Evolutionary conservation across 2,797 vertebrate species (phyloP).

Genomic region (Enteromius anoplus): DNA sequence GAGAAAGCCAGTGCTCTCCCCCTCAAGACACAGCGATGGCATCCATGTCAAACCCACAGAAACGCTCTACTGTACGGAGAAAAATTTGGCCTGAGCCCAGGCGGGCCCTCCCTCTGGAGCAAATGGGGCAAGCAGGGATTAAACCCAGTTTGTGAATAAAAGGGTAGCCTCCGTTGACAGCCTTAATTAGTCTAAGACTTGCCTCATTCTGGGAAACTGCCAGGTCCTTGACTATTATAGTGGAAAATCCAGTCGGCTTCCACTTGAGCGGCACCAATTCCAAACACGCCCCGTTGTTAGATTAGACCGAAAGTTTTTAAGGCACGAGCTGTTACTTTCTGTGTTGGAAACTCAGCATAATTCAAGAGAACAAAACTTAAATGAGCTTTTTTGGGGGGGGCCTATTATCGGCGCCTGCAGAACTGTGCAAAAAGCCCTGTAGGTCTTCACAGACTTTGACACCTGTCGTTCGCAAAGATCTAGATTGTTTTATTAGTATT

Average conservation of each 20-base stretch:
- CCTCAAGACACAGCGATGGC: constrained; percentile 44
- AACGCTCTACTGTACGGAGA: constrained; percentile 12
- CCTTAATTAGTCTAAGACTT: constrained; percentile 42
- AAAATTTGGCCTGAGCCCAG: constrained; percentile 25
- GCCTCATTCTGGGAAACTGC: constrained; percentile 37
- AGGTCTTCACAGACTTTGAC: background rate
- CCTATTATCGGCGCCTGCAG: background rate
- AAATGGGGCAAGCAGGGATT: constrained; percentile 41
- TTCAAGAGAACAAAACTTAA: background rate
- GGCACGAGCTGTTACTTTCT: background rate
- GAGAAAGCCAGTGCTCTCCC: constrained; percentile 38
- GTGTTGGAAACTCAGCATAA: background rate
- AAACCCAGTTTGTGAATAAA: constrained; percentile 32
- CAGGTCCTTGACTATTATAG: constrained; percentile 24
- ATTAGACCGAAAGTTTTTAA: constrained; percentile 4
- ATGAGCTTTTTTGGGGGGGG: background rate
- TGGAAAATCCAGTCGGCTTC: constrained; percentile 34
- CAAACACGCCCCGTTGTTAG: constrained; percentile 21
- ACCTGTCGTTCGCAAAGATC: background rate
- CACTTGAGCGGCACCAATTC: constrained; percentile 5
- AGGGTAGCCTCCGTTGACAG: constrained; percentile 20
- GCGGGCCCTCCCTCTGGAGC: constrained; percentile 12
- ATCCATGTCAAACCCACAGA: constrained; percentile 41
- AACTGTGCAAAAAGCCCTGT: background rate
- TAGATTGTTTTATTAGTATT: background rate